These are phyloP conservation scores for Dolichopus griseipennis DNA, from an alignment of 2,888 invertebrate genomes.

Conservation along the genomic window DNA sequence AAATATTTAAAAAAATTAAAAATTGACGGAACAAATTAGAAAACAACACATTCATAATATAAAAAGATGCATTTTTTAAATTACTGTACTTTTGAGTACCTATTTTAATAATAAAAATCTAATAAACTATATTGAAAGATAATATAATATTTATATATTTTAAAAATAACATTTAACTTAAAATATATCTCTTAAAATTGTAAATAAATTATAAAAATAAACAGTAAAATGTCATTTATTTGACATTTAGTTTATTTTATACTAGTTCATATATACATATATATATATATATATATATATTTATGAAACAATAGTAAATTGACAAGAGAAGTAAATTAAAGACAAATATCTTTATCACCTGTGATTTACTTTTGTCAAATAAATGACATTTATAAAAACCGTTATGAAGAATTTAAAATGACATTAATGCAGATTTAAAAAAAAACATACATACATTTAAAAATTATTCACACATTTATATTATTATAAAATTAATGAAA, in stretches of 20 bases:
- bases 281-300: too few species aligned
- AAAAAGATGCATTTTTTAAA: background rate
- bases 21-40: background rate
- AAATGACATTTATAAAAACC: conserved; percentile 16
- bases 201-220: too few species aligned
- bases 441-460: conserved; percentile 15
- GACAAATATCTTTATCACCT: too few species aligned
- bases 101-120: background rate
- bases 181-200: too few species aligned
- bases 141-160: background rate
- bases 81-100: background rate
- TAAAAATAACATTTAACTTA: background rate
- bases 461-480: conserved; percentile 25
- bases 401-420: conserved; percentile 22
- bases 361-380: too few species aligned
- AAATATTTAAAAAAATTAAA: conserved; percentile 1
- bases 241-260: too few species aligned
- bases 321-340: too few species aligned
- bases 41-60: background rate
- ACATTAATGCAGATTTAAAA: conserved; percentile 1
- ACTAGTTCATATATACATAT: too few species aligned
- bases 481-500: conserved; percentile 31
- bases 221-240: too few species aligned
- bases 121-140: background rate
- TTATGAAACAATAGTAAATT: too few species aligned